Conservation (phyloP, 2,888 invertebrate genomes). For the Drosophila mulleri region DNA sequence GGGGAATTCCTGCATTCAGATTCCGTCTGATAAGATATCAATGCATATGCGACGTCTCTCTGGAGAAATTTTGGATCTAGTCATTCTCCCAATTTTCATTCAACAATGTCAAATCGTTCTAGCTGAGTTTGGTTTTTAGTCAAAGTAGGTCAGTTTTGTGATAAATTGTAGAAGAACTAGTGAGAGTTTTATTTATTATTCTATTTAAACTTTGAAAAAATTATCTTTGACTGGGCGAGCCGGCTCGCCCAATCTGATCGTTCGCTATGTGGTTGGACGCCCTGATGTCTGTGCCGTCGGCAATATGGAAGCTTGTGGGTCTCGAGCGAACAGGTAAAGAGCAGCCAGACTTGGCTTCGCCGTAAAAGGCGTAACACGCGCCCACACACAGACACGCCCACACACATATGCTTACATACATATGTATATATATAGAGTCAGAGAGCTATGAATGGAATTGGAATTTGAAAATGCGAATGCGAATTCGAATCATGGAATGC, state of each 20-base stretch:
- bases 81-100: background rate
- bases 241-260: constrained; percentile 4
- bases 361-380: constrained; percentile 43
- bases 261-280: constrained; percentile 41
- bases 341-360: constrained; percentile 20
- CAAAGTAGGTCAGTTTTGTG: background rate
- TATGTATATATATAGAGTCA: background rate
- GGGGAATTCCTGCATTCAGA: background rate
- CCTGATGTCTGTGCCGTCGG: constrained; percentile 48
- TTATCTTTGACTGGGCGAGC: background rate
- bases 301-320: background rate
- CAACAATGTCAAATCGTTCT: background rate
- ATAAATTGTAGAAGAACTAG: background rate
- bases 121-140: background rate
- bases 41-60: no score
- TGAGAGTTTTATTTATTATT: background rate
- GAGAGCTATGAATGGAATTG: constrained; percentile 50
- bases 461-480: constrained; percentile 41
- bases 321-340: constrained; percentile 6
- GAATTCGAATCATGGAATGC: constrained; percentile 35
- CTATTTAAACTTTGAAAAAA: background rate
- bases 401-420: background rate
- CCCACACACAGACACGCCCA: constrained; percentile 19
- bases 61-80: background rate
- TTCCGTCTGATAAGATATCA: background rate